Conservation (phyloP, 2,113 vertebrate genomes). For the Ramphastos sulfuratus region DNA sequence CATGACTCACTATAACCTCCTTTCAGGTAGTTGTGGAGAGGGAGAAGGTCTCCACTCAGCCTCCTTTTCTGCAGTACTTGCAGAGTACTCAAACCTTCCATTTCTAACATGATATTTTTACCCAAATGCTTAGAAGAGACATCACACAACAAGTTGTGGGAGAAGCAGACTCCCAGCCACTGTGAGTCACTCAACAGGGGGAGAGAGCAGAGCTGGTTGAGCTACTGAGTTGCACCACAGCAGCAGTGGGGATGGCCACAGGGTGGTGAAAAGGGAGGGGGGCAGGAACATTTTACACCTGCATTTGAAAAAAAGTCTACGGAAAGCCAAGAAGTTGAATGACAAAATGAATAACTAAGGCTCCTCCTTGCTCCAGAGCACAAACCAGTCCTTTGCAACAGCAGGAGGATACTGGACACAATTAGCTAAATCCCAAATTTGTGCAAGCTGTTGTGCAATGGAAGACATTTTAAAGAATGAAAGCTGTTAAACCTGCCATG, state of each 20-base stretch:
- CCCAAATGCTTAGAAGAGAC: not conserved
- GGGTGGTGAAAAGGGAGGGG: not conserved
- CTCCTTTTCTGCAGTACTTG: not conserved
- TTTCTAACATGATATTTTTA: not conserved
- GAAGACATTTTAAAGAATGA: conserved; percentile 6
- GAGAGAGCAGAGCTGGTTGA: not conserved
- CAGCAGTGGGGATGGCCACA: not conserved
- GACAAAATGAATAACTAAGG: not conserved
- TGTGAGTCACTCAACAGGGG: not conserved
- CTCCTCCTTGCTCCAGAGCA: not conserved
- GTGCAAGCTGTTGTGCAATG: not conserved
- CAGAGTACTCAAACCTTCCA: not conserved
- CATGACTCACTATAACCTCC: too few species aligned
- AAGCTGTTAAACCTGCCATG: not conserved
- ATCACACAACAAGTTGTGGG: not conserved
- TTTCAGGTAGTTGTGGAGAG: too few species aligned
- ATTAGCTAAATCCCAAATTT: not conserved
- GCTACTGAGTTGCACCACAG: not conserved
- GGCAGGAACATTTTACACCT: not conserved
- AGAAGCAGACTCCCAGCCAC: not conserved
- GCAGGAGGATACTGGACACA: not conserved
- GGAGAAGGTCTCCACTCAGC: too few species aligned
- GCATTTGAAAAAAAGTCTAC: not conserved
- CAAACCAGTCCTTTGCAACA: not conserved
- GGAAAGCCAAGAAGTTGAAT: not conserved